These are phyloP conservation scores for Mellilla xanthometata DNA, from an alignment of 2,888 invertebrate genomes.

Conservation along the genomic window DNA sequence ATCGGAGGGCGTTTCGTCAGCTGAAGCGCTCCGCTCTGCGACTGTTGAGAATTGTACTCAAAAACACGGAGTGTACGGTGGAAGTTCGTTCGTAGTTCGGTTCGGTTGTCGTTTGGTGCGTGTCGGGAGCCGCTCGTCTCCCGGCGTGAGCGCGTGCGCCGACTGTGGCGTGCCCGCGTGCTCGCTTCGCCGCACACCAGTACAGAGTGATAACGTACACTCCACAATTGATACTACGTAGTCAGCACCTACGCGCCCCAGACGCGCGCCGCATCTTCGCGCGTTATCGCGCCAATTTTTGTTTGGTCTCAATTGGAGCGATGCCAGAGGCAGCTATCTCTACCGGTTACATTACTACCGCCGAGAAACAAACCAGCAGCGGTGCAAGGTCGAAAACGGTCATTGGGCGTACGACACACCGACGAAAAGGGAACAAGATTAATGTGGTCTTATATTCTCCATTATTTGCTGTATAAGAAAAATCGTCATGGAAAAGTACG, in stretches of 20 bases:
- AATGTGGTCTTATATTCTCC: neutral
- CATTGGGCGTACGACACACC: conserved; percentile 26
- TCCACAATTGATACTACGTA: conserved; percentile 60
- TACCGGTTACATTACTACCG: conserved; percentile 46
- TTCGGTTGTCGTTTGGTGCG: conserved; percentile 59
- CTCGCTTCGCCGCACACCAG: conserved; percentile 56
- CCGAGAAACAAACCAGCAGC: conserved; percentile 50
- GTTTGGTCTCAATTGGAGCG: conserved; percentile 56
- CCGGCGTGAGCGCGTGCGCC: conserved; percentile 56
- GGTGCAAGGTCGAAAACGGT: conserved; percentile 52
- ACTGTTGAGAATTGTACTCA: conserved; percentile 44
- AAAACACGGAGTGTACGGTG: conserved; percentile 46
- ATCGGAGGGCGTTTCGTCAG: conserved; percentile 31
- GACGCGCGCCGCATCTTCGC: conserved; percentile 47
- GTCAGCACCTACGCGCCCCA: conserved; percentile 42
- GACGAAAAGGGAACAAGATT: neutral
- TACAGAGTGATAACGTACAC: conserved; percentile 76
- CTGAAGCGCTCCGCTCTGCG: conserved; percentile 33
- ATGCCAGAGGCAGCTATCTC: conserved; percentile 51
- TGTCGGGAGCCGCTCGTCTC: conserved; percentile 58
- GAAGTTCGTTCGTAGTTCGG: conserved; percentile 66
- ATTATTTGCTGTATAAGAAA: neutral
- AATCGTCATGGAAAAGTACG: conserved; percentile 13
- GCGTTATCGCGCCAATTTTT: conserved; percentile 51
- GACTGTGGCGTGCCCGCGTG: conserved; percentile 61